These are phyloP conservation scores for Coendou prehensilis DNA, from an alignment of 2,797 vertebrate species.

Conservation along the genomic window DNA sequence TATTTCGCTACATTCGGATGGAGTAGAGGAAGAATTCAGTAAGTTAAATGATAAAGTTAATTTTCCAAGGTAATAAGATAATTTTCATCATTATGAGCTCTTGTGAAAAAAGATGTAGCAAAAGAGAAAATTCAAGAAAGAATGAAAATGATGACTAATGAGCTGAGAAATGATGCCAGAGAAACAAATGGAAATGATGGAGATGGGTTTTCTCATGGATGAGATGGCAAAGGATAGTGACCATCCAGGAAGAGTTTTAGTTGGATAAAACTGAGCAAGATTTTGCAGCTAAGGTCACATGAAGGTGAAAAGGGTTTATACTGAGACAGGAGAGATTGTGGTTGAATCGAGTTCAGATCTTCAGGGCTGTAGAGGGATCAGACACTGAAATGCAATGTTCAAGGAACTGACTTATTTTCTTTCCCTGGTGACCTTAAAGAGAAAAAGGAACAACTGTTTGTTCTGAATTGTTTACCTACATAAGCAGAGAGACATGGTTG, in stretches of 20 bases:
- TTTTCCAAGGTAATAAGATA: slow-evolving; percentile 37
- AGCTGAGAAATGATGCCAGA: background rate
- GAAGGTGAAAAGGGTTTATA: slow-evolving; percentile 52
- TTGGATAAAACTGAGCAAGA: background rate
- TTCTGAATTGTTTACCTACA: slow-evolving; percentile 49
- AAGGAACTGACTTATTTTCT: background rate
- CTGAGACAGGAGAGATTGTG: background rate
- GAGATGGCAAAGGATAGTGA: background rate
- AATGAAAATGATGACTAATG: slow-evolving; percentile 35
- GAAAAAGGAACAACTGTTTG: slow-evolving; percentile 51
- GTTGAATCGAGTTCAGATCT: slow-evolving; percentile 10
- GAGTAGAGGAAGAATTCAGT: slow-evolving; percentile 45
- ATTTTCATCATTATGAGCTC: slow-evolving; percentile 26
- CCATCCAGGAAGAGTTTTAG: background rate
- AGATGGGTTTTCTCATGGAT: slow-evolving; percentile 4
- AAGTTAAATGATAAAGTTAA: background rate
- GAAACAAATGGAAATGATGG: slow-evolving; percentile 34
- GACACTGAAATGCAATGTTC: background rate
- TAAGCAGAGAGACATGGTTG: background rate
- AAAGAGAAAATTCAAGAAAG: slow-evolving; percentile 7
- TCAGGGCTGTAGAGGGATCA: slow-evolving; percentile 18
- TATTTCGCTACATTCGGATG: slow-evolving; percentile 38
- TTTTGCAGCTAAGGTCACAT: slow-evolving; percentile 34
- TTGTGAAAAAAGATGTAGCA: background rate
- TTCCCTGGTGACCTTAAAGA: slow-evolving; percentile 13